Percentiles rank a stretch among this genome's conserved stretches.
These are phyloP conservation scores for Podiceps cristatus DNA, from an alignment of 2,113 vertebrate genomes.

Conservation along the genomic window DNA sequence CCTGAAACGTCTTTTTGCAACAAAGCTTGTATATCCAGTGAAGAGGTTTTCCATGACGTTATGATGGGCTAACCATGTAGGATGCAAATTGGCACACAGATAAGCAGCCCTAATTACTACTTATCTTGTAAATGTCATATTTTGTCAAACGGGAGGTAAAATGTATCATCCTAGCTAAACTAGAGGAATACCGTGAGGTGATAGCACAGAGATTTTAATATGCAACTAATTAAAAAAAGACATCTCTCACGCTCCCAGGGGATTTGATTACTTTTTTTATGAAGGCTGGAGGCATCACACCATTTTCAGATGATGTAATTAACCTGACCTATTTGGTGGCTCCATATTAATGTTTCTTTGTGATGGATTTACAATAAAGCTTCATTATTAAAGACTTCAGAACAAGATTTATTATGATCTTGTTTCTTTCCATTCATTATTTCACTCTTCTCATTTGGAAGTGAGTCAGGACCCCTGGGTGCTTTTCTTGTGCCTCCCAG, in stretches of 20 bases:
- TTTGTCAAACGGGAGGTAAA: neutral
- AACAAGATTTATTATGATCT: constrained; percentile 33
- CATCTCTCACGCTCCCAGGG: neutral
- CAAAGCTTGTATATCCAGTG: neutral
- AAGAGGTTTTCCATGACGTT: neutral
- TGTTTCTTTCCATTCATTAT: constrained; percentile 18
- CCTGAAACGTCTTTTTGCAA: neutral
- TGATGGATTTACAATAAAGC: constrained; percentile 45
- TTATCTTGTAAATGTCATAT: neutral
- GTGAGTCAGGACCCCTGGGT: neutral
- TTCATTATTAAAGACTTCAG: constrained; percentile 28
- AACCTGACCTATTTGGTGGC: constrained; percentile 42
- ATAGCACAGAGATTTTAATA: neutral
- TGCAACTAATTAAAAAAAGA: constrained; percentile 8
- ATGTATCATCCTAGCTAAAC: neutral
- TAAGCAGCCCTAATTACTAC: neutral
- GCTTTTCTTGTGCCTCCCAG: neutral
- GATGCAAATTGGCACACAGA: neutral
- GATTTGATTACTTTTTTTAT: constrained; percentile 4
- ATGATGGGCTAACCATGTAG: neutral
- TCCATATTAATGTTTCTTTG: constrained; percentile 17
- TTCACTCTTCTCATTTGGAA: neutral
- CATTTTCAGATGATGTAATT: constrained; percentile 57
- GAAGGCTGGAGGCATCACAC: constrained; percentile 33
- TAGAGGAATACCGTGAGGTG: neutral